phyloP scores from a whole-genome alignment of 1,140 invertebrate genomes.

The Orchestia grillus region DNA sequence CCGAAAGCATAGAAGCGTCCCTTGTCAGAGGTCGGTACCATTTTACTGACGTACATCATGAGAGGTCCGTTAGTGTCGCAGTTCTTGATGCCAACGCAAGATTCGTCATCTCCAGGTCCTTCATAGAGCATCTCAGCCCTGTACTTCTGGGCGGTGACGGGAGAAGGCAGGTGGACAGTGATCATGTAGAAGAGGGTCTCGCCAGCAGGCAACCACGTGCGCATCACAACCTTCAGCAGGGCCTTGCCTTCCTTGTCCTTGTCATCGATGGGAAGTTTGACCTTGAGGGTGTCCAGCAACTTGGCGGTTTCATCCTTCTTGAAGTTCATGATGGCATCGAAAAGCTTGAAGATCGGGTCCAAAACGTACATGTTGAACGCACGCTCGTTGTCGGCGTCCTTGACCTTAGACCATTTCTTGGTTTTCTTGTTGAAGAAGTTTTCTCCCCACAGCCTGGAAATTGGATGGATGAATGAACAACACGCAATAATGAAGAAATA shows the following conservation, averaged over 20 bases:
- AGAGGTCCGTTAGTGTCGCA: constrained; percentile 97
- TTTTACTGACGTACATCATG: constrained; percentile 99
- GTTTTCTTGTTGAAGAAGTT: constrained; percentile 98
- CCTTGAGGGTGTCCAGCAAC: constrained; percentile 89
- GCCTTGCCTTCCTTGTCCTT: constrained; percentile 95
- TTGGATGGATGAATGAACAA: constrained; percentile 13
- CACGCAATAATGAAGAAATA: no score
- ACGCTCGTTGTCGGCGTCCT: constrained; percentile 88
- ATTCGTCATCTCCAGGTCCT: constrained; percentile 97
- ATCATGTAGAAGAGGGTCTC: constrained; percentile 99
- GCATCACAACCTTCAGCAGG: constrained; percentile 95
- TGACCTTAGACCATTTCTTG: constrained; percentile 97
- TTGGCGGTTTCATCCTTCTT: constrained; percentile 93
- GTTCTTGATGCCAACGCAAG: constrained; percentile 87
- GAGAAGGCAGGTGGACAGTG: constrained; percentile 98
- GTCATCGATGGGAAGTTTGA: constrained; percentile 94
- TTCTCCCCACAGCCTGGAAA: constrained; percentile 88
- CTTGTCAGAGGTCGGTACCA: constrained; percentile 99
- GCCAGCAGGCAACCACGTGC: constrained; percentile 98
- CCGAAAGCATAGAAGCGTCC: constrained; percentile 99
- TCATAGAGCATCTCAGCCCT: constrained; percentile 99
- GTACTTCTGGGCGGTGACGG: constrained; percentile 98
- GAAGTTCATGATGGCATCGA: constrained; percentile 98
- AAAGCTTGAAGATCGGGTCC: constrained; percentile 99
- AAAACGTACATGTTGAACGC: constrained; percentile 99